Percentiles rank a stretch among this genome's conserved stretches.
phyloP scores from a whole-genome alignment of 2,888 invertebrate genomes.

The Aleiodes testaceus region DNA sequence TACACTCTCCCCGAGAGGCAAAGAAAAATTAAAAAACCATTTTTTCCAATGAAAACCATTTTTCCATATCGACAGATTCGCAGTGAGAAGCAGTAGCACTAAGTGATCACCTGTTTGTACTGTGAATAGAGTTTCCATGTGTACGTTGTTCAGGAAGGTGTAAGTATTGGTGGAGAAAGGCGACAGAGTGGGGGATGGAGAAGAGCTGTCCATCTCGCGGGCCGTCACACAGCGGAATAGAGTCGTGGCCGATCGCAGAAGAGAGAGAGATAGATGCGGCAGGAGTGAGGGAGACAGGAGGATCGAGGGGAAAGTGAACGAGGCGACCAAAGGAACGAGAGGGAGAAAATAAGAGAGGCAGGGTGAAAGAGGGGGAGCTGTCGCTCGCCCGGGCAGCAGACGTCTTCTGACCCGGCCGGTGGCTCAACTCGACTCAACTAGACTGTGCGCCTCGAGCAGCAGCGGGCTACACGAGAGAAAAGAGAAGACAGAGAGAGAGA shows the following conservation, averaged over 20 bases:
- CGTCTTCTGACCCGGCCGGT: constrained; percentile 73
- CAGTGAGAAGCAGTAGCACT: neutral
- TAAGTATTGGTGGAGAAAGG: constrained; percentile 27
- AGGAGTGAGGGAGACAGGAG: constrained; percentile 51
- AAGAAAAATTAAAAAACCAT: neutral
- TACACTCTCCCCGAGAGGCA: neutral
- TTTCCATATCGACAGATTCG: neutral
- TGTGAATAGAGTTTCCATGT: neutral
- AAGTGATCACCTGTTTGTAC: no score
- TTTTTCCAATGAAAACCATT: no score
- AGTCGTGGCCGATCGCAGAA: constrained; percentile 58
- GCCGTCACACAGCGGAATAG: constrained; percentile 65
- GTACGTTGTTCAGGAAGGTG: constrained; percentile 2
- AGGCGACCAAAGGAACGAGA: constrained; percentile 53
- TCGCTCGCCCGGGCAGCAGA: constrained; percentile 73
- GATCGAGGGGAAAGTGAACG: constrained; percentile 48
- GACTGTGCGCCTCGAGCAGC: constrained; percentile 47
- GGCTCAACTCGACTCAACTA: constrained; percentile 63
- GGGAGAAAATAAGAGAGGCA: constrained; percentile 58
- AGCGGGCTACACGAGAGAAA: constrained; percentile 17
- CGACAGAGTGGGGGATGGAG: constrained; percentile 48
- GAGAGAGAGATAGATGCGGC: constrained; percentile 49
- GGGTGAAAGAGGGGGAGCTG: constrained; percentile 71
- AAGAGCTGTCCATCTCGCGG: constrained; percentile 65
- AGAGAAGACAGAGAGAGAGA: constrained; percentile 26